Percentiles rank a stretch among this genome's conserved stretches.
phyloP scores from a whole-genome alignment of 2,888 invertebrate genomes.

The Blastobasis lacticolella region DNA sequence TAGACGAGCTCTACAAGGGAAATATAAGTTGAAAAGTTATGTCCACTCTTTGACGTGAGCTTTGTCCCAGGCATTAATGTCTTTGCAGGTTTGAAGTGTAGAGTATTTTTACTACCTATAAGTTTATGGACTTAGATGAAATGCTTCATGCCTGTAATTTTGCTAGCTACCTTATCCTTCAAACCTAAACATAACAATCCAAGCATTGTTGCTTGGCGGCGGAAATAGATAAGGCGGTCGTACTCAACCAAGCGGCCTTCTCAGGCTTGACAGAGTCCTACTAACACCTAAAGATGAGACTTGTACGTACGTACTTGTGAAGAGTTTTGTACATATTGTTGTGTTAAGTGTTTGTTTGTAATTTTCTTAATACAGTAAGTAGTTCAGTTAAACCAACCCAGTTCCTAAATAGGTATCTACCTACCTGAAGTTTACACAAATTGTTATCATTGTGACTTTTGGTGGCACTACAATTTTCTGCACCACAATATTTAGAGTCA shows the following conservation, averaged over 20 bases:
- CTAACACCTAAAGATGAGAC: neutral
- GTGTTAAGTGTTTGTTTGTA: neutral
- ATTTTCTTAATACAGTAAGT: neutral
- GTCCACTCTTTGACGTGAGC: too few relatives aligned
- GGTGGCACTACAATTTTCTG: conserved; percentile 26
- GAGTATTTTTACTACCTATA: neutral
- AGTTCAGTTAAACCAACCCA: neutral
- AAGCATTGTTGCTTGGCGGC: too few relatives aligned
- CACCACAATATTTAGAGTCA: conserved; percentile 31
- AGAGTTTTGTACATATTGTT: neutral
- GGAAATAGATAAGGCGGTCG: too few relatives aligned
- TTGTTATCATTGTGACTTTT: conserved; percentile 35
- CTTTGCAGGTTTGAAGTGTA: neutral
- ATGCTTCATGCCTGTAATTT: too few relatives aligned
- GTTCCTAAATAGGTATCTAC: conserved; percentile 10
- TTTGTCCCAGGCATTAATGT: too few relatives aligned
- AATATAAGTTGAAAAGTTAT: too few relatives aligned
- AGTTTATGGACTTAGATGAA: too few relatives aligned
- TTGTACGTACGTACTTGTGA: neutral
- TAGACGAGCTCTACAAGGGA: too few relatives aligned
- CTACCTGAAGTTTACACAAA: conserved; percentile 47
- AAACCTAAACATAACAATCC: too few relatives aligned
- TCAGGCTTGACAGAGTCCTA: too few relatives aligned
- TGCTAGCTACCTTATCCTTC: too few relatives aligned
- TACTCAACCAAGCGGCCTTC: too few relatives aligned